phyloP scores from a whole-genome alignment of 2,888 invertebrate species.

The Hoplodrina ambigua region DNA sequence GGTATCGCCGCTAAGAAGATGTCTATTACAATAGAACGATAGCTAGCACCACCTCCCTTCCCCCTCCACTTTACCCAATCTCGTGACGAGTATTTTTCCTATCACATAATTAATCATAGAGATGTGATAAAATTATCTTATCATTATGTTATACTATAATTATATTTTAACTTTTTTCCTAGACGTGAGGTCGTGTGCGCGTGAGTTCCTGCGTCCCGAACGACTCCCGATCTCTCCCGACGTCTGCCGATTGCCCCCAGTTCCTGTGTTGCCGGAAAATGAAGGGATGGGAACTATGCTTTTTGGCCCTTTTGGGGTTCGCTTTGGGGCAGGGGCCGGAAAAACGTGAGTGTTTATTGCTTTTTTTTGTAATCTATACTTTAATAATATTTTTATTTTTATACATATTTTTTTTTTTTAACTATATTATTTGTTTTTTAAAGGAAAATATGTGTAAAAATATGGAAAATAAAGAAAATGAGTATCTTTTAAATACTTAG shows the following conservation, averaged over 20 bases:
- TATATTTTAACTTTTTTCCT: constrained; percentile 76
- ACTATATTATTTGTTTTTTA: too few relatives aligned
- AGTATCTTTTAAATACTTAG: too few relatives aligned
- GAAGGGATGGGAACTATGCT: constrained; percentile 61
- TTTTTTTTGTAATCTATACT: neutral
- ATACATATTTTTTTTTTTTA: too few relatives aligned
- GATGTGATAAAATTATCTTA: constrained; percentile 82
- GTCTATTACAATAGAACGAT: constrained; percentile 27
- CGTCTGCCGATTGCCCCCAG: constrained; percentile 49
- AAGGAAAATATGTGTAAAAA: too few relatives aligned
- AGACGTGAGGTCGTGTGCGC: constrained; percentile 77
- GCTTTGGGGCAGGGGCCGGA: constrained; percentile 64
- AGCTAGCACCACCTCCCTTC: constrained; percentile 2
- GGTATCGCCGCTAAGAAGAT: neutral
- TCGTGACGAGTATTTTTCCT: constrained; percentile 88
- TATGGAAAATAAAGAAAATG: too few relatives aligned
- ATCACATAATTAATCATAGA: constrained; percentile 81
- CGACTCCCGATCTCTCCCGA: constrained; percentile 51
- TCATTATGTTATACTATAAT: constrained; percentile 68
- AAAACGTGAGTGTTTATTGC: constrained; percentile 61
- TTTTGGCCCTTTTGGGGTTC: constrained; percentile 54
- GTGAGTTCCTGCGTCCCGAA: constrained; percentile 61
- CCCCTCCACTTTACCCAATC: constrained; percentile 70
- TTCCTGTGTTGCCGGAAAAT: constrained; percentile 52
- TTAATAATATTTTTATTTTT: too few relatives aligned